Evolutionary conservation across 30 jellyfish, hydroid and myxozoan species (phyloP).

Genomic region (Sanderia malayensis): DNA sequence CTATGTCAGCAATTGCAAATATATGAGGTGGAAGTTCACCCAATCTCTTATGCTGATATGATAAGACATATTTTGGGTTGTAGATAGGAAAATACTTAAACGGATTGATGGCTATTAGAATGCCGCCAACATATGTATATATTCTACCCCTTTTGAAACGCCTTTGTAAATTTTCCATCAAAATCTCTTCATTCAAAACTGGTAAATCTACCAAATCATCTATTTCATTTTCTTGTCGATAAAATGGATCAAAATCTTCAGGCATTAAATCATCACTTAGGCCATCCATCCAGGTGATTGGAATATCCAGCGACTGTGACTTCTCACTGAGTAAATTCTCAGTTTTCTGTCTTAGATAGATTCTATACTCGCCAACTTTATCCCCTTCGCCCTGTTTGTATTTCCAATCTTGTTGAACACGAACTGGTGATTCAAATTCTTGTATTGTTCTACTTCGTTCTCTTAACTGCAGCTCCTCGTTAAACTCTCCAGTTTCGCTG

Average conservation of each 20-base stretch:
- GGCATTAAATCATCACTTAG: slow-evolving; percentile 31
- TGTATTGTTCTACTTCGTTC: slow-evolving; percentile 69
- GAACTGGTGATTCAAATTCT: slow-evolving; percentile 85
- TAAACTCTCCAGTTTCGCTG: slow-evolving; percentile 62
- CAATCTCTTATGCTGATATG: slow-evolving; percentile 72
- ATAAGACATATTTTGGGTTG: slow-evolving; percentile 80
- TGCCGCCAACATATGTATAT: slow-evolving; percentile 91
- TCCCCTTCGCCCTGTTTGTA: slow-evolving; percentile 35
- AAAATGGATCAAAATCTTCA: slow-evolving; percentile 83
- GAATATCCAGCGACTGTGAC: slow-evolving; percentile 63
- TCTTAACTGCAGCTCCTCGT: slow-evolving; percentile 59
- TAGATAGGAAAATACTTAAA: slow-evolving; percentile 88
- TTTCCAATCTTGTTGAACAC: slow-evolving; percentile 65
- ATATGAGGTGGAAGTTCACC: slow-evolving; percentile 93
- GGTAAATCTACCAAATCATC: slow-evolving; percentile 90
- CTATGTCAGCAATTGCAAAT: slow-evolving; percentile 89
- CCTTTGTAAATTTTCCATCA: slow-evolving; percentile 54
- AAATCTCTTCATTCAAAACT: slow-evolving; percentile 71
- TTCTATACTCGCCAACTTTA: slow-evolving; percentile 44
- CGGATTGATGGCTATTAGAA: slow-evolving; percentile 88
- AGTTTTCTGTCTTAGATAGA: slow-evolving; percentile 67
- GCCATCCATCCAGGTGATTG: slow-evolving; percentile 89
- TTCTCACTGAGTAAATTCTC: slow-evolving; percentile 28
- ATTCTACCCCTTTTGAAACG: slow-evolving; percentile 79
- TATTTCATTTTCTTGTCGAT: slow-evolving; percentile 59